Evolutionary conservation across 92 coral and sea anemone genomes (phyloP), one percentile per base, ranked within the genome.

Genomic region (Heliopora coerulea): DNA sequence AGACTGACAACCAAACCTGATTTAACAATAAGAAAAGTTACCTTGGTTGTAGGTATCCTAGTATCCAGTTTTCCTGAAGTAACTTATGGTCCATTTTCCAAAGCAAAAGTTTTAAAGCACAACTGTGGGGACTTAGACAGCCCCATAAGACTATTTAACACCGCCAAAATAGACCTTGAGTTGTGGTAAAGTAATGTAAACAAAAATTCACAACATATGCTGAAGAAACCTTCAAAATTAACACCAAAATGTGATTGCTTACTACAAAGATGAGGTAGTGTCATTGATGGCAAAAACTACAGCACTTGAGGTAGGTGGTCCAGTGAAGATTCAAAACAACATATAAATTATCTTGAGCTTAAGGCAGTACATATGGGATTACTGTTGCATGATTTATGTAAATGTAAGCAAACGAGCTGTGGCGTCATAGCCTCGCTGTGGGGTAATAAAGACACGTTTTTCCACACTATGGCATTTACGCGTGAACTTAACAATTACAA

Each of bases 171-270:
- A 54, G 60, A 54, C 60, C 25, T 81, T 23, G 13, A 52, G 13
- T 81, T 81, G 85, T 81, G 85, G 75, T 18, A 73, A 23, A 40
- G 25, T 29, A 74, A 81, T 72, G 54, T 81, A 31, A 65, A 39
- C 44, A 21, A 18, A 29, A 44, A 57, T 29, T 68, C 78, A 54
- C 39, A 56, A 14, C 49, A 50, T 14, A 42, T 56, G 27, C 79
- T 15, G 39, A 66, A 29, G 14, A 14, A 49, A n/a, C 21, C n/a
- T 19, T 24, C 79, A 0, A 31, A 49, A 48, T 0, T 73, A 50
- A 80, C 80, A 48, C 79, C 72, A 20, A 41, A 72, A 46, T 80
- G 80, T 73, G 85, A 81, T 49, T 60, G 73, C 61, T 81, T 81
- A 2, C 80, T 59, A 7, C 27, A 35, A 61, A 81, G 85, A 20